Evolutionary conservation across 2,888 invertebrate species (phyloP), one percentile per base, ranked within the genome.

Genomic region (Mongoloraphidia duomilia): DNA sequence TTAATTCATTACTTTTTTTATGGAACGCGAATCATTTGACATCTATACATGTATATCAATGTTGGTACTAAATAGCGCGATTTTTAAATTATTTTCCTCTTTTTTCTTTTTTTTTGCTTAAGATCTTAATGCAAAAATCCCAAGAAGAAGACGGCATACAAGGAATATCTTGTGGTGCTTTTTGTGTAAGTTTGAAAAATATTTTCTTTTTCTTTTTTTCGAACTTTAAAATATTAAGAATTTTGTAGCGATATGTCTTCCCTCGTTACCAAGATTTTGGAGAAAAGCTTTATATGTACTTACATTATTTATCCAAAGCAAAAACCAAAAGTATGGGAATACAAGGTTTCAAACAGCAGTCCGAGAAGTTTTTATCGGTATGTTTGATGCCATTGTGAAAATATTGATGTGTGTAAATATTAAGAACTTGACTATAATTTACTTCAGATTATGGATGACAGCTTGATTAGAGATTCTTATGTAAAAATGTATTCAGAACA

Each of bases 221-320:
- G 26, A 26, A 26, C 11, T 51, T 37, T 13, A 40, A 38, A 44
- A 34, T 14, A 37, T 55, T 52, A 50, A 49, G 50, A 54, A 54
- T 48, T 55, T 65, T 67, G 41, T 69, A 84, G 81, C 76, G 77
- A 58, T 83, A 83, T 66, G 71, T 90, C 54, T 87, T 89, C 66
- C 84, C 87, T n/a, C 76, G 77, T 62, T 84, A 87, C 64, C 75
- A 78, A 3, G 79, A 83, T 56, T 71, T 88, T 58, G 84, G 81
- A 1, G 71, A 76, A 12, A 78, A 80, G 57, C 71, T 88, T 52
- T 89, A 77, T 64, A 67, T 68, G 50, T 75, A 80, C 63, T 70
- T 87, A 54, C 79, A 78, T 60, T 63, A 63, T 26, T 71, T 71
- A 54, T 73, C 77, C 6, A 74, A 76, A 56, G 76, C 78, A 53